Percentiles rank a stretch among this genome's conserved stretches.
These are phyloP conservation scores for Macquaria australasica DNA, from an alignment of 2,113 vertebrate species.

Conservation along the genomic window DNA sequence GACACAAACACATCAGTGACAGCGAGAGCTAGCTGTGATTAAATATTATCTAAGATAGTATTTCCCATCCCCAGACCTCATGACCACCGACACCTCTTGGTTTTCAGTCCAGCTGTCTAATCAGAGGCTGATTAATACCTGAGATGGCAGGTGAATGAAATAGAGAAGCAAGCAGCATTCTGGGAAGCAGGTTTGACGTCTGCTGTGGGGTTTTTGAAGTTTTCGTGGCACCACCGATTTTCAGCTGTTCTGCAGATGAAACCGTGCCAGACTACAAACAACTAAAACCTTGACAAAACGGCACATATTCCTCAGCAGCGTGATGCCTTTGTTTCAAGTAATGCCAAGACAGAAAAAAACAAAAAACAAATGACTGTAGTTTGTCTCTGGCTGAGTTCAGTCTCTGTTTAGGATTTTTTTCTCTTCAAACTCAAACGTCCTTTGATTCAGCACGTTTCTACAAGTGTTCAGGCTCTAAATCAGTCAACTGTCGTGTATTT, in stretches of 20 bases:
- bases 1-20: not conserved
- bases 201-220: not conserved
- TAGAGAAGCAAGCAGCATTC: not conserved
- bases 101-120: constrained; percentile 1
- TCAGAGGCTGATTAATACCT: constrained; percentile 32
- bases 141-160: not conserved
- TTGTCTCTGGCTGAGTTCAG: too few relatives aligned
- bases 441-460: not conserved
- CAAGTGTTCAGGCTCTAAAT: not conserved
- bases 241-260: not conserved
- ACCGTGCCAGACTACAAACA: not conserved
- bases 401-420: too few relatives aligned
- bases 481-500: not conserved
- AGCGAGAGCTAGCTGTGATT: not conserved
- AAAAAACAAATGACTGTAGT: too few relatives aligned
- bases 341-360: too few relatives aligned
- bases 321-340: not conserved
- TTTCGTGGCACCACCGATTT: not conserved
- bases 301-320: too few relatives aligned
- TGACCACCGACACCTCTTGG: not conserved
- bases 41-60: constrained; percentile 34
- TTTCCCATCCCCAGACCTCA: constrained; percentile 17
- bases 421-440: too few relatives aligned
- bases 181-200: not conserved
- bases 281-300: not conserved